Base-by-base conservation (phyloP, 2,797 vertebrate species). In the Thaleichthys pacificus region DNA sequence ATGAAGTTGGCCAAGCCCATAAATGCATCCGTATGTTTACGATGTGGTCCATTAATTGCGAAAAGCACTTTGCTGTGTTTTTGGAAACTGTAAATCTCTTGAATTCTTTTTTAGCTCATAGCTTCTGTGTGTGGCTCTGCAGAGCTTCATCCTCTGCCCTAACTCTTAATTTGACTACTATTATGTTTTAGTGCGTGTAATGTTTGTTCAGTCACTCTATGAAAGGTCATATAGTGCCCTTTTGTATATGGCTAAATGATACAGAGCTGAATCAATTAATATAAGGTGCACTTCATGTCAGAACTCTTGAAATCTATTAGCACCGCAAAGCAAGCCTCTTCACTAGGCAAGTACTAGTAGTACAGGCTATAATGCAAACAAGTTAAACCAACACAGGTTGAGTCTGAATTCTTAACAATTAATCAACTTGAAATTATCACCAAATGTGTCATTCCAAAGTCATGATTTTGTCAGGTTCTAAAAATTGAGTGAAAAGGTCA, bases 11-110 rank as follows among this genome's bases (percentile, higher is more conserved):
- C 38, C n/a, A 56, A 64, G 69, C 49, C 14, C 32, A 8, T 80
- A 77, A 88, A 85, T 79, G 84, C 75, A 84, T 66, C 30, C 70
- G 68, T 61, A 70, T 86, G 51, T 88, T 88, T 70, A 83, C 65
- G 74, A 78, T 75, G 73, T 74, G 71, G 76, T 72, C 61, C 75
- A 68, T 82, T 85, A 80, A 77, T 82, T 91, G 73, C 26, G 66
- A 72, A 69, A 60, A 49, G 66, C 71, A 72, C 71, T 73, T 75
- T 62, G 57, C 69, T 58, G 47, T 77, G 51, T 71, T 77, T 76
- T 22, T 22, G 69, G 47, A 42, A 12, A 69, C 72, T 76, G 74
- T 84, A 77, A 81, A 83, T 85, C 64, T 70, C 2, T 26, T 1
- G 19, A 19, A 24, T 72, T 54, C 73, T 22, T 35, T 4, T 73